Evolutionary conservation across 2,113 vertebrate species (phyloP), one percentile per base, ranked within the genome.

Genomic region (Rhabdornis inornatus): DNA sequence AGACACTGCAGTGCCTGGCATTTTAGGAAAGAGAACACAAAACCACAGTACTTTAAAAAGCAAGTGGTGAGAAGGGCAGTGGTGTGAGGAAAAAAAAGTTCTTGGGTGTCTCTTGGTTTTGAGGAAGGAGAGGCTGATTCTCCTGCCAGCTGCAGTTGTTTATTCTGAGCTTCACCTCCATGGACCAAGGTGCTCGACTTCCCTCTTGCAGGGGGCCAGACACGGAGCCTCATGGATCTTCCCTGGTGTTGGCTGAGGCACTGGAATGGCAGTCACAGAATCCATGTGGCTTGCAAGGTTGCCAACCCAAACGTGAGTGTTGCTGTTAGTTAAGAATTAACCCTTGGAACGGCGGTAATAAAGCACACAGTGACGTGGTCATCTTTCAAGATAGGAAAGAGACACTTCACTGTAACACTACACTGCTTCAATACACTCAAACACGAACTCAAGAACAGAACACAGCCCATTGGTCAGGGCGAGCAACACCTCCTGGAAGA

Each of bases 41-140:
- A 86, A 80, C 55, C 72, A 74, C 15, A 9, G 17, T 28, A 15
- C 71, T 92, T 77, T 61, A 74, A 86, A 94, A 92, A 77, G 50
- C 63, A 77, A 70, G 68, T 56, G 35, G 39, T 81, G 40, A 84
- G 65, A 86, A 86, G 35, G 39, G 71, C 44, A 76, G 66, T 30
- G 39, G 49, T 83, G 70, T 77, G 52, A 70, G 76, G 76, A 13
- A 10, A 53, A 20, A 59, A 45, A 17, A 3, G 7, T 0, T 0
- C 72, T 60, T 45, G 31, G 5, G 9, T 71, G 40, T 87, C 65
- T 90, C 49, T 72, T 56, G 44, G 47, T 59, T 90, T 60, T 84
- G 74, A 68, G 49, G 84, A 89, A 68, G 21, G 42, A 89, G 0
- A 6, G 75, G 28, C 65, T 57, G 28, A 30, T 79, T 79, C 56